A percentile compares a stretch with the other conserved stretches of the same genome.
phyloP scores from a whole-genome alignment of 2,797 vertebrate species.

The Glossophaga mutica region DNA sequence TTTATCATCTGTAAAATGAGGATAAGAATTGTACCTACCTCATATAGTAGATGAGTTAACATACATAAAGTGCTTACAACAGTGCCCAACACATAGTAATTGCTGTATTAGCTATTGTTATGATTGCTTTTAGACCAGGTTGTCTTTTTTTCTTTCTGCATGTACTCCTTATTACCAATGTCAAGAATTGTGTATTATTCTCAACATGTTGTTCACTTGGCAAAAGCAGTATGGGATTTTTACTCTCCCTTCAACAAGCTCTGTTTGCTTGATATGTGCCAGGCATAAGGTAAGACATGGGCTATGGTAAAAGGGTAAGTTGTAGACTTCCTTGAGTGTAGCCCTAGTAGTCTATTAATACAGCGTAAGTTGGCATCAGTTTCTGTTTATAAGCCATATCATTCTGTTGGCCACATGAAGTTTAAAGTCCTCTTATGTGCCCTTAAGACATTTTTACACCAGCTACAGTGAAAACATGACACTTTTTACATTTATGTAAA shows the following conservation, averaged over 20 bases:
- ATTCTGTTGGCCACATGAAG: background rate
- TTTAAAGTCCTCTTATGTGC: background rate
- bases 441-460: background rate
- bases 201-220: background rate
- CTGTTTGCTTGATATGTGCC: background rate
- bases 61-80: background rate
- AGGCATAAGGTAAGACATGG: accelerated
- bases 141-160: background rate
- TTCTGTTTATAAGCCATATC: background rate
- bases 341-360: background rate
- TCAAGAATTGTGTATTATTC: background rate
- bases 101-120: background rate
- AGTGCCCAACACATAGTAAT: background rate
- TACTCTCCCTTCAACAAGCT: background rate
- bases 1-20: slow-evolving; percentile 4
- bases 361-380: background rate
- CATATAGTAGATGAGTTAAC: background rate
- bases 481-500: background rate
- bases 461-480: background rate
- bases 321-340: background rate
- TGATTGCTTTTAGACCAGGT: background rate
- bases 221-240: background rate
- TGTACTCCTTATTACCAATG: background rate
- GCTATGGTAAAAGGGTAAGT: background rate
- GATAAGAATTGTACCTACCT: background rate